Percentiles rank a stretch among this genome's conserved stretches.
Conservation (phyloP, 2,888 invertebrate genomes). For the Stictocephala bisonia region DNA sequence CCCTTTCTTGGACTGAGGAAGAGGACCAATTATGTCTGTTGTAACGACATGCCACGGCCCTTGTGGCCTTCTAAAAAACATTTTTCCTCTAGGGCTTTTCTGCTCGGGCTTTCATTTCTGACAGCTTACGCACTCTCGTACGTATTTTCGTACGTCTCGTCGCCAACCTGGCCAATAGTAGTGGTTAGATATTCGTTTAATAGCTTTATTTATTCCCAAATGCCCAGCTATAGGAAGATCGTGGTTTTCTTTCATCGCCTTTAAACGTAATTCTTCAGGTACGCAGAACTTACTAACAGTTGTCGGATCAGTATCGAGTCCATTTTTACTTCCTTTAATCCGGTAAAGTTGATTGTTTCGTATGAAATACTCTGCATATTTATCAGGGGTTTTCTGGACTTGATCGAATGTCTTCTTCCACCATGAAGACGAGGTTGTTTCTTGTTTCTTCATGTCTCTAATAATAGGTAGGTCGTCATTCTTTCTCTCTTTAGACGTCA, state of each 20-base stretch:
- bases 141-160: slow-evolving; percentile 55
- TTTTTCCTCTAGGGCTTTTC: slow-evolving; percentile 52
- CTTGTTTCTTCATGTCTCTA: too few species aligned
- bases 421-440: too few species aligned
- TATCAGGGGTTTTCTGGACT: background rate
- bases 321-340: too few species aligned
- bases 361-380: too few species aligned
- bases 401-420: background rate
- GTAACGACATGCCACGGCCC: slow-evolving; percentile 58
- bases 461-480: too few species aligned
- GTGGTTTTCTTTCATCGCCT: slow-evolving; percentile 52
- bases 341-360: too few species aligned
- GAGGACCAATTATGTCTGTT: slow-evolving; percentile 59
- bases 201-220: slow-evolving; percentile 56
- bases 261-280: slow-evolving; percentile 23
- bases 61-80: slow-evolving; percentile 42
- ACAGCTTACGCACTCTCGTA: slow-evolving; percentile 56
- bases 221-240: slow-evolving; percentile 58
- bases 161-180: slow-evolving; percentile 60
- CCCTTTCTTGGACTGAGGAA: slow-evolving; percentile 57
- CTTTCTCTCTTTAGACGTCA: too few species aligned
- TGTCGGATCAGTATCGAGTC: too few species aligned
- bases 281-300: background rate
- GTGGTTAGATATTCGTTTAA: slow-evolving; percentile 40
- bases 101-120: slow-evolving; percentile 55